Evolutionary conservation across 2,113 vertebrate species (phyloP).

Genomic region (Archocentrus centrarchus): DNA sequence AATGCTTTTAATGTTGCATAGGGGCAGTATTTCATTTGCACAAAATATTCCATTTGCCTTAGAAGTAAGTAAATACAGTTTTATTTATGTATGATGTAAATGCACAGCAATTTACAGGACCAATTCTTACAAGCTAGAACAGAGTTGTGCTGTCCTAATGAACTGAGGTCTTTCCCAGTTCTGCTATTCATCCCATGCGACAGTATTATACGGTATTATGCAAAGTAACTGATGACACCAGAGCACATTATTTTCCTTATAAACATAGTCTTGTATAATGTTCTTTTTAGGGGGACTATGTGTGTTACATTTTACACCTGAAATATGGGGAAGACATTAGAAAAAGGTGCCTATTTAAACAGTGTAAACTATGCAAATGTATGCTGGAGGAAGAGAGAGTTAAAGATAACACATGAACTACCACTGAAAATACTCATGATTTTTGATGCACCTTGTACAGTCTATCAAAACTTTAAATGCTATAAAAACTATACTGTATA

Average conservation of each 20-base stretch:
- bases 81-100: slow-evolving; percentile 8
- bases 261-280: neutral
- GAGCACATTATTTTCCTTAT: neutral
- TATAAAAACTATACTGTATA: neutral
- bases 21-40: neutral
- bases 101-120: neutral
- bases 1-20: slow-evolving; percentile 7
- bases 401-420: neutral
- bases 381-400: neutral
- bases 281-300: neutral
- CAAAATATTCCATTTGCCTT: slow-evolving; percentile 15
- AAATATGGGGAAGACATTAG: neutral
- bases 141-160: slow-evolving; percentile 1
- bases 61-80: neutral
- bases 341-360: neutral
- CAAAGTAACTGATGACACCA: neutral
- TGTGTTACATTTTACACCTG: neutral
- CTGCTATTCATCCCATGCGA: neutral
- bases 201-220: slow-evolving; percentile 1
- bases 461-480: neutral
- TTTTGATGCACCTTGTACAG: slow-evolving; percentile 7
- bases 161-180: neutral
- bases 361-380: neutral
- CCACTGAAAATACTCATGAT: neutral
- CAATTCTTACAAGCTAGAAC: neutral